Evolutionary conservation across 2,888 invertebrate species (phyloP), one percentile per base, ranked within the genome.

Genomic region (Drosophila mayaguana): DNA sequence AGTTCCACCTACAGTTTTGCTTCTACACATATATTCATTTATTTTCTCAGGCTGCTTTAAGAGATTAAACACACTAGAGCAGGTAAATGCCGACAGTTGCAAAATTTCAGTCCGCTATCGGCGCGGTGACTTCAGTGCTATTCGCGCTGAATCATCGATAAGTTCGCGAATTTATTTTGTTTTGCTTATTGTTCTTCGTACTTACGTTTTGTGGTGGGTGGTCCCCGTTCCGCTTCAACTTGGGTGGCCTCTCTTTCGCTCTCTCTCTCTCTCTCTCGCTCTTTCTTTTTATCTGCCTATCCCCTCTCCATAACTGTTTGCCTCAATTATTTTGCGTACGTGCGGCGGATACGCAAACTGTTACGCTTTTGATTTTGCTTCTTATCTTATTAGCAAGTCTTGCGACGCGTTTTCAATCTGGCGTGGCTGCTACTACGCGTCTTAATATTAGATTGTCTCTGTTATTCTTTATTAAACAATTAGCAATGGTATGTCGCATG

Each of bases 381-480:
- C 69, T 83, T 86, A 83, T 83, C 79, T 43, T 32, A 60, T 66
- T 69, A 55, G 72, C 56, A 57, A 55, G 48, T 61, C 53, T 53
- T 34, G 43, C 18, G 43, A n/a, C 22, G 48, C 62, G 67, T 66
- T 74, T 68, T 73, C 38, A 46, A 60, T 66, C 46, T 59, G 42
- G 42, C 42, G 55, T 16, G 18, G 25, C 16, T 38, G n/a, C 42
- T 61, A n/a, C 20, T 48, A 12, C 14, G 48, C 50, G 51, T 60
- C 40, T 45, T 56, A n/a, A 51, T 40, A 70, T 74, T 50, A 55
- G 25, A 59, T 63, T 69, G 28, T 22, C 43, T 63, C 12, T 76
- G 69, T 80, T 83, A 55, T 70, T 86, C 70, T 83, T 83, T 79
- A 74, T 59, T 38, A 74, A 83, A 79, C 72, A 86, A 81, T 83